A percentile compares a stretch with the other conserved stretches of the same genome.
Evolutionary conservation across 2,888 invertebrate species (phyloP).

Genomic region (Andrena minutula): DNA sequence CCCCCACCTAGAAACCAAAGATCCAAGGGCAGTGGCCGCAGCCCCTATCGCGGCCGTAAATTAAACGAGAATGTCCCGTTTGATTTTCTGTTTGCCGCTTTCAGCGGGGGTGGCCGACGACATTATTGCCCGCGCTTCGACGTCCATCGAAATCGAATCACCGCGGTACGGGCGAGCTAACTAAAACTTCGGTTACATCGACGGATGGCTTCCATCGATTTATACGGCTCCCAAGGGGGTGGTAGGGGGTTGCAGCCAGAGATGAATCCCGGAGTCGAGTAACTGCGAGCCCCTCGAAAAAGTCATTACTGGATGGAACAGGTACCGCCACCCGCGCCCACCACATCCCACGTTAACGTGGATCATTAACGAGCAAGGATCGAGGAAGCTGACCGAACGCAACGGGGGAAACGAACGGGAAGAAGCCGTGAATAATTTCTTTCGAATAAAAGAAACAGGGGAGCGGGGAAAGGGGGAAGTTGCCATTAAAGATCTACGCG

Average conservation of each 20-base stretch:
- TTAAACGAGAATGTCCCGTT: conserved; percentile 13
- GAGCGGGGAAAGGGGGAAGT: neutral
- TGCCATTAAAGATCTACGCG: neutral
- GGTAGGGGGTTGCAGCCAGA: neutral
- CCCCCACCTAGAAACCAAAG: neutral
- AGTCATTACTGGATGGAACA: conserved; percentile 37
- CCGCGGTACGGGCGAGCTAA: conserved; percentile 32
- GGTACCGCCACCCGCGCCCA: neutral
- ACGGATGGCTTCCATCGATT: conserved; percentile 42
- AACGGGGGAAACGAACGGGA: neutral
- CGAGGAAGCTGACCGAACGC: neutral
- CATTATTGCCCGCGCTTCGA: conserved; percentile 25
- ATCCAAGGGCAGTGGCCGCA: neutral
- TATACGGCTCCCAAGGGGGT: conserved; percentile 8
- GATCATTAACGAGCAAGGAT: conserved; percentile 45
- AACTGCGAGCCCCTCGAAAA: conserved; percentile 34
- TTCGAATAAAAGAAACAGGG: neutral
- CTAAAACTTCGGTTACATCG: conserved; percentile 40
- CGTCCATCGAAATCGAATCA: conserved; percentile 46
- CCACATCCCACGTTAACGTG: neutral
- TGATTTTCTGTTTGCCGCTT: conserved; percentile 31
- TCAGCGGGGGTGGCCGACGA: conserved; percentile 9
- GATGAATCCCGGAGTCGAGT: conserved; percentile 27
- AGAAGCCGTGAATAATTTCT: conserved; percentile 17
- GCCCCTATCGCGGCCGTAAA: neutral